These are phyloP conservation scores for Oreocharis arfaki DNA, from an alignment of 2,113 vertebrate species.

Conservation along the genomic window DNA sequence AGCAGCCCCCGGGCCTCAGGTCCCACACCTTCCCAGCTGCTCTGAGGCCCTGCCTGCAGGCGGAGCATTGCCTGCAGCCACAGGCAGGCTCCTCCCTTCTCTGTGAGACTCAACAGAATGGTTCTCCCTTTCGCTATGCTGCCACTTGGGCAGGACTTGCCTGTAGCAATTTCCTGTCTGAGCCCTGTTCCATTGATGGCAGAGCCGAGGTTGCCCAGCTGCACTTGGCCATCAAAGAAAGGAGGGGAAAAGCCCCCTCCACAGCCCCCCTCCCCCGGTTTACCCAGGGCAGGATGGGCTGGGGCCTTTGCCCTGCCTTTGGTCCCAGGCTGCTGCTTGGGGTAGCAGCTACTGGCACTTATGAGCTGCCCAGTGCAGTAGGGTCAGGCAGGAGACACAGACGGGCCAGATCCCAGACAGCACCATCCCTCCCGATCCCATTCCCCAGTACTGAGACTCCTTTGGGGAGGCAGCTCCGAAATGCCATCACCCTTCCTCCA, in stretches of 20 bases:
- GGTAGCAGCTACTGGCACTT: not conserved
- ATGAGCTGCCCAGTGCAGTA: not conserved
- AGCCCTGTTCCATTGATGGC: too few species aligned
- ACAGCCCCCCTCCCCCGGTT: accelerated
- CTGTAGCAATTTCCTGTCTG: not conserved
- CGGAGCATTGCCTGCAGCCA: accelerated
- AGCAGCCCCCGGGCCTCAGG: not conserved
- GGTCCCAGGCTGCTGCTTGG: not conserved
- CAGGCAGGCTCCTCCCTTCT: too few species aligned
- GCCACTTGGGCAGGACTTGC: too few species aligned
- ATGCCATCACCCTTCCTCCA: not conserved
- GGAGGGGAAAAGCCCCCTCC: accelerated
- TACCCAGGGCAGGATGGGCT: not conserved
- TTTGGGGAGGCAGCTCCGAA: not conserved
- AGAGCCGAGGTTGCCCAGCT: not conserved
- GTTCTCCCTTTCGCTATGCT: accelerated
- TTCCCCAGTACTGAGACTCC: accelerated
- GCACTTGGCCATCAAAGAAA: not conserved
- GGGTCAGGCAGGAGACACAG: accelerated
- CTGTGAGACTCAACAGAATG: accelerated
- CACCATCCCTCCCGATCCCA: accelerated
- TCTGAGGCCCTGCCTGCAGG: accelerated
- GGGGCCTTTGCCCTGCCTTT: not conserved
- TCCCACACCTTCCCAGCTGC: not conserved
- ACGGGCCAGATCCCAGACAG: accelerated